Percentiles rank a stretch among this genome's conserved stretches.
Evolutionary conservation across 1,140 invertebrate genomes (phyloP).

Genomic region (Sitophilus oryzae): DNA sequence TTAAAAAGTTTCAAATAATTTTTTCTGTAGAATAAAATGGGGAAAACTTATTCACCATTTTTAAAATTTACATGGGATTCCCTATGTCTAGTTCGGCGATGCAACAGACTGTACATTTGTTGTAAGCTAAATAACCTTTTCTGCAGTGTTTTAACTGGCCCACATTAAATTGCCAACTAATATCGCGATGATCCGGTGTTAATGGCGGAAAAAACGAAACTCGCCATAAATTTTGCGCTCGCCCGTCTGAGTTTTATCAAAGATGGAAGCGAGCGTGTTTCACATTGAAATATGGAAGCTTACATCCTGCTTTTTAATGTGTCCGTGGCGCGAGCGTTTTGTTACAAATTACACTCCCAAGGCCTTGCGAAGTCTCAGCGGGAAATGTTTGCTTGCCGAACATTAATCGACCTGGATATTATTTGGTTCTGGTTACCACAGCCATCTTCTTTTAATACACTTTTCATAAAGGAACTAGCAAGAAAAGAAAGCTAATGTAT

Average conservation of each 20-base stretch:
- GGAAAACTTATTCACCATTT: too few relatives aligned
- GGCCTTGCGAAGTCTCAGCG: constrained; percentile 5
- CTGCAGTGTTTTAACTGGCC: too few relatives aligned
- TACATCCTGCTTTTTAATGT: constrained; percentile 22
- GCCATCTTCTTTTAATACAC: background rate
- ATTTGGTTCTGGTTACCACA: background rate
- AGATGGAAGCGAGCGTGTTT: constrained; percentile 17
- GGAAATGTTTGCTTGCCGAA: background rate
- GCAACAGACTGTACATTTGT: too few relatives aligned
- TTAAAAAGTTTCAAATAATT: too few relatives aligned
- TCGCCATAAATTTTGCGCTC: constrained; percentile 13
- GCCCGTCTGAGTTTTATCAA: constrained; percentile 20
- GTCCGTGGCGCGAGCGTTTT: constrained; percentile 13
- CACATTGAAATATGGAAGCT: constrained; percentile 21
- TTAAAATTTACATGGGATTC: too few relatives aligned
- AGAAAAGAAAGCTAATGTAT: too few relatives aligned
- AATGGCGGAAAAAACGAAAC: constrained; percentile 13
- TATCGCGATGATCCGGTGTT: background rate
- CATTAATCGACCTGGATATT: background rate
- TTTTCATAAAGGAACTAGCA: too few relatives aligned
- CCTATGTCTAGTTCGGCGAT: too few relatives aligned
- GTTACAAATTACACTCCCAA: constrained; percentile 14
- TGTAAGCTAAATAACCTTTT: too few relatives aligned
- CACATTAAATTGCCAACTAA: background rate
- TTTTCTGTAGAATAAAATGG: too few relatives aligned